Percentiles rank a stretch among this genome's conserved stretches.
These are phyloP conservation scores for Otocyon megalotis DNA, from an alignment of 2,113 vertebrate genomes.

Conservation along the genomic window DNA sequence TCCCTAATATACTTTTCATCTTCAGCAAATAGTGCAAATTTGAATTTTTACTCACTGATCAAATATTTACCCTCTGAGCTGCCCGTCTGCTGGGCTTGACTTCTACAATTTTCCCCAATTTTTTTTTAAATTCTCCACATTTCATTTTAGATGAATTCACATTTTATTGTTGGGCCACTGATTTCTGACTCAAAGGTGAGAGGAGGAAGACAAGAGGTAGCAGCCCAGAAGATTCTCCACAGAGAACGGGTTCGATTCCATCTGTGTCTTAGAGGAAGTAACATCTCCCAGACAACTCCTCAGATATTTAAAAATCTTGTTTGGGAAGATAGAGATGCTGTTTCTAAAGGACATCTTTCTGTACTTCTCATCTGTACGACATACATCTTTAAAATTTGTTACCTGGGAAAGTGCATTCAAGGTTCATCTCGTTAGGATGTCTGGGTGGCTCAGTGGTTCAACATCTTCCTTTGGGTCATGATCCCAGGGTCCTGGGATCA, in stretches of 20 bases:
- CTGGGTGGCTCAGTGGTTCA: too few relatives aligned
- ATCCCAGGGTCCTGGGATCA: too few relatives aligned
- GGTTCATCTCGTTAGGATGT: neutral
- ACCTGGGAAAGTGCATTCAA: conserved; percentile 5
- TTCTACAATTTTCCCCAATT: conserved; percentile 60
- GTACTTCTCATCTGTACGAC: neutral
- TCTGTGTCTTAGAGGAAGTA: neutral
- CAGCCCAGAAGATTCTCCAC: neutral
- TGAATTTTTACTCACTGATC: conserved; percentile 84
- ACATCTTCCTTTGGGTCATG: too few relatives aligned
- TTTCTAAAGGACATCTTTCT: conserved; percentile 37
- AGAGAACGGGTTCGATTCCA: neutral
- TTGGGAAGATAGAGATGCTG: conserved; percentile 10
- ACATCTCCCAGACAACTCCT: neutral
- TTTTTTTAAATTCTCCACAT: conserved; percentile 59
- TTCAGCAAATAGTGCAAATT: conserved; percentile 82
- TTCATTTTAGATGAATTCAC: conserved; percentile 76
- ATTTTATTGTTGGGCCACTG: conserved; percentile 56
- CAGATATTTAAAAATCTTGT: neutral
- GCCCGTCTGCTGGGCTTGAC: conserved; percentile 74
- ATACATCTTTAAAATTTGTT: conserved; percentile 42
- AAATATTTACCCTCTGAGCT: conserved; percentile 83
- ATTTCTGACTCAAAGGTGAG: conserved; percentile 22
- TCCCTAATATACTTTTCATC: conserved; percentile 84
- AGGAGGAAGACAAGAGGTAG: conserved; percentile 26